Base-by-base conservation (phyloP, 30 jellyfish, hydroid and myxozoan genomes). In the Hydractinia symbiolongicarpus region DNA sequence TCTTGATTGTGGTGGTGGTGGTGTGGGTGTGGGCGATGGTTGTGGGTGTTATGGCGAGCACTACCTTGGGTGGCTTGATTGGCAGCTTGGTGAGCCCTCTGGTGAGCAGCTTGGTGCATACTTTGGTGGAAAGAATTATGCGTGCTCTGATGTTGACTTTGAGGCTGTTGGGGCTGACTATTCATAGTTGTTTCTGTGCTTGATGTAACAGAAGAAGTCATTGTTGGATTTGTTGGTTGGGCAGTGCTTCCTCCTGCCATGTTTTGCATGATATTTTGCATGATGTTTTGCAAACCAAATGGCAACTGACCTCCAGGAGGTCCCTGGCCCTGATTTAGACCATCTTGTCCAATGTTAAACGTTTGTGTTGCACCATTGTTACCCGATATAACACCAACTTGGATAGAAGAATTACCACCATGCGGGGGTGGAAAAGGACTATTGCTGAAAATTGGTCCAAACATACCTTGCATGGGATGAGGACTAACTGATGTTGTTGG, bases 1-100 rank as follows among this genome's bases (percentile, higher is more conserved):
- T 79, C 87, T 62, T 50, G 87, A 15, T 79, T 60, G 84, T 79
- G 80, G 67, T 71, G 80, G 66, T 71, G 80, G 50, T 71, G 80
- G 67, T 71, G 80, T 19, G 60, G 60, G n/a, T 71, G 87, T 19
- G 80, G 80, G 17, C 80, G 80, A 71, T 71, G 17, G 3, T 58
- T 58, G 16, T 11, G 15, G 69, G 69, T 11, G 17, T 1, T 13
- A 58, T 58, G 15, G 17, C 69, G 69, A 58, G 60, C 60, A 40
- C n/a, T 58, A 71, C 40, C 8, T 13, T 1, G 74, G 53, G 44
- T 71, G 54, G 80, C 60, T 61, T 44, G 40, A 56, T 55, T 62
- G 7, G 72, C 86, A 44, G 55, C 75, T 7, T 73, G 82, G 62
- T 71, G 55, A 13, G 19, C 44, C 44, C 44, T 30, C 44, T 30